Base-by-base conservation (phyloP, 2,113 vertebrate species). In the Silurus asotus region DNA sequence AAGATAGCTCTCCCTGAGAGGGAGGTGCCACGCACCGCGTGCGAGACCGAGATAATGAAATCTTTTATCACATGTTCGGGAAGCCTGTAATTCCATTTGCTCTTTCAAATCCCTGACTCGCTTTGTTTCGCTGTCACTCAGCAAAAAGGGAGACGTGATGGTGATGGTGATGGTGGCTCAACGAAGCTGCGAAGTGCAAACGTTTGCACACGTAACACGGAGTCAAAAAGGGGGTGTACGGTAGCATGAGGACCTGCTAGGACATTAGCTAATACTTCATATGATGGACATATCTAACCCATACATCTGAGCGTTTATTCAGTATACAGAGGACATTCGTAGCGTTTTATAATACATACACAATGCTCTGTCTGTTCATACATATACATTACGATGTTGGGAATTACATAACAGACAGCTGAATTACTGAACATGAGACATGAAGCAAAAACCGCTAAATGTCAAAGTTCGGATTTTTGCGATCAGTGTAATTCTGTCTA, bases 1-100 rank as follows among this genome's bases (percentile, higher is more conserved):
- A 37, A 37, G 37, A 37, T 37, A 37, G 37, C 37, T 37, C 72
- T 72, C 76, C 61, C 72, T 81, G 72, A 87, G 84, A 86, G 87
- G 83, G 81, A 69, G 88, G 88, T 82, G 81, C 88, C 84, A 84
- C 62, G 80, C 51, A 65, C 80, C 11, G 81, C 72, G 84, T 90
- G 90, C 74, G 37, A 81, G 58, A 89, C 56, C 5, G 55, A 88
- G 90, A 92, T 91, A 89, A 89, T 90, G 84, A 91, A 90, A 92
- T 90, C 87, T 87, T 37, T 90, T 89, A 89, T 92, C 90, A 88
- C 82, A 67, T 84, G 84, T 87, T 90, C 87, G 84, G 85, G 83
- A 82, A 70, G 80, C 88, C 87, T 84, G 81, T 91, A 91, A 91
- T 91, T 88, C 82, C 88, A 89, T 90, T 91, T 91, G 86, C 89